These are phyloP conservation scores for Glaucopsyche alexis DNA, from an alignment of 2,888 invertebrate genomes.

Conservation along the genomic window DNA sequence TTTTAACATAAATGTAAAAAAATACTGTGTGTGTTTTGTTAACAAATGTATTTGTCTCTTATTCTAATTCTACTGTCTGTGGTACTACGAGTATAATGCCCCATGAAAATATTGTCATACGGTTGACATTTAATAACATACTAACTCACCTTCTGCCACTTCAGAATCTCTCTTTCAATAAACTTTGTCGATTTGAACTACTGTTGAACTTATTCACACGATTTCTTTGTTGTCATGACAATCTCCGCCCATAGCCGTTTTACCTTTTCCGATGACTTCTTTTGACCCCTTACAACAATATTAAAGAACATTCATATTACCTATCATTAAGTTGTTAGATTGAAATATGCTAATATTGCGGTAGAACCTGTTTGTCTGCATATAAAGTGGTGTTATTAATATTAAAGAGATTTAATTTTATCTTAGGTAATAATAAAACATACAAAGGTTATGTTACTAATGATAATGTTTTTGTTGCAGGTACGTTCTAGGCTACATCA, in stretches of 20 bases:
- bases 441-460: constrained; percentile 25
- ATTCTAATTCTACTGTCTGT: not conserved
- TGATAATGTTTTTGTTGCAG: constrained; percentile 33
- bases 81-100: not conserved
- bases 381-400: constrained; percentile 7
- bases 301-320: not conserved
- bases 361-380: constrained; percentile 15
- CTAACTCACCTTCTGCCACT: not conserved
- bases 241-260: constrained; percentile 3
- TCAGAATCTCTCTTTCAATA: not conserved
- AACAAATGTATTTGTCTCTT: no score
- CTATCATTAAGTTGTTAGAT: constrained; percentile 8
- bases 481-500: constrained; percentile 25
- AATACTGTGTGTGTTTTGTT: no score
- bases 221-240: constrained; percentile 5
- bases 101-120: not conserved
- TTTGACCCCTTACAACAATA: constrained; percentile 11
- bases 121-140: not conserved
- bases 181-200: constrained; percentile 2
- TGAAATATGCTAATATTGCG: constrained; percentile 9
- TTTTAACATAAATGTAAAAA: no score
- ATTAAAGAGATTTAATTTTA: not conserved
- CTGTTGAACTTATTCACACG: constrained; percentile 11
- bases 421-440: constrained; percentile 7
- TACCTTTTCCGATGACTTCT: constrained; percentile 13